Base-by-base conservation (phyloP, 2,113 vertebrate genomes). In the Saguinus imperator region DNA sequence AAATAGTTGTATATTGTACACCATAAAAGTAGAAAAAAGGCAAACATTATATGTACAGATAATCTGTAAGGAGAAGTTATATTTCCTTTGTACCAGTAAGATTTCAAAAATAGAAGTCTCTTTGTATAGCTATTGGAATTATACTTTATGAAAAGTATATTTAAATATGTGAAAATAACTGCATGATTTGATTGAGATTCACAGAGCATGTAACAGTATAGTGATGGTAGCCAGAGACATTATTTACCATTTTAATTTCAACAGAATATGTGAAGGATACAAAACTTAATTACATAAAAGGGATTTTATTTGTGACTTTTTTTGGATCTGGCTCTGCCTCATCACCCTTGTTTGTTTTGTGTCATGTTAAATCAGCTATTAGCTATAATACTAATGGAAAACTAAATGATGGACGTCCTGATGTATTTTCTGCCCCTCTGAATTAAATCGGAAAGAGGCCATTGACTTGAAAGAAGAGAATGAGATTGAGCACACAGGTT, bases 381-480 rank as follows among this genome's bases (percentile, higher is more conserved):
- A 76, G 82, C 97, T 97, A 16, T 87, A 73, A 29, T 89, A 79
- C 64, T 92, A 57, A 79, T 58, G 93, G 48, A 93, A 97, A 97
- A 96, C 72, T 50, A 55, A 87, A 92, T 97, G 48, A 48, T 92
- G 58, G 37, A 93, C 75, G 9, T 96, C 35, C 23, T 97, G 40
- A 1, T 94, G 27, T 85, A 88, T 94, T 98, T 96, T 93, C 27
- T 87, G n/a, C 66, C 77, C 97, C 83, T 98, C 76, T 97, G 25
- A 92, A 81, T 98, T 77, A 77, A 87, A 97, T 97, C 14, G 55
- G 93, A 94, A 98, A 97, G 97, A 97, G 95, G 70, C 84, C 89
- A 95, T 93, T 98, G 94, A 85, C 76, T 98, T 23, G 4, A 94
- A 94, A 94, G 96, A 97, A 94, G 79, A 88, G 73, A 98, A 96